A percentile compares a stretch with the other conserved stretches of the same genome.
These are phyloP conservation scores for Lasioglossum calceatum DNA, from an alignment of 2,888 invertebrate genomes.

Conservation along the genomic window DNA sequence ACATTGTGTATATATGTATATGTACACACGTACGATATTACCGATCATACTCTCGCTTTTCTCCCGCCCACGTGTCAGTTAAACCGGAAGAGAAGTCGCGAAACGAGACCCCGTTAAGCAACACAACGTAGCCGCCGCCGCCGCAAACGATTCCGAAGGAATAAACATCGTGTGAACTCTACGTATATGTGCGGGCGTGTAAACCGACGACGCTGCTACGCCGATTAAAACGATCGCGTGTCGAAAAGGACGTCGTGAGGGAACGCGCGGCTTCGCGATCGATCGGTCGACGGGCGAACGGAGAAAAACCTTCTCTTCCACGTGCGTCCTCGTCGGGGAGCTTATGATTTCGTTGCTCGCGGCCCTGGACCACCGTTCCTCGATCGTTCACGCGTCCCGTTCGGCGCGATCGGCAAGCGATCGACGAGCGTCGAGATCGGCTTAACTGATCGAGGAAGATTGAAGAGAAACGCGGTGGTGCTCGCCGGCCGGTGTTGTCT, in stretches of 20 bases:
- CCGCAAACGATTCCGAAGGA: not conserved
- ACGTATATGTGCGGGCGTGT: not conserved
- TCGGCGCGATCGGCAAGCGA: slow-evolving; percentile 20
- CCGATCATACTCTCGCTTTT: slow-evolving; percentile 50
- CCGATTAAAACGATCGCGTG: slow-evolving; percentile 8
- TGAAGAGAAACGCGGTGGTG: not conserved
- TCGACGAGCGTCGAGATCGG: slow-evolving; percentile 13
- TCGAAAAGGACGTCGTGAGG: slow-evolving; percentile 5
- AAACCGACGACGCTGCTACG: not conserved
- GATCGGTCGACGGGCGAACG: not conserved
- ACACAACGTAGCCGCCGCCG: not conserved
- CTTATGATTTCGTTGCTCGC: slow-evolving; percentile 56
- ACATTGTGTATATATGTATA: slow-evolving; percentile 27
- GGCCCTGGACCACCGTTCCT: slow-evolving; percentile 24
- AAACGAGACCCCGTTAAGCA: not conserved
- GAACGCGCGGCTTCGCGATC: not conserved
- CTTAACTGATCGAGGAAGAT: not conserved
- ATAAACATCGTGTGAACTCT: not conserved
- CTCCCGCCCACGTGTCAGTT: slow-evolving; percentile 61
- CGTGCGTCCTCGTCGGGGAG: slow-evolving; percentile 36
- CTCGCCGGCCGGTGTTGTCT: not conserved
- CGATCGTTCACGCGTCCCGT: slow-evolving; percentile 18
- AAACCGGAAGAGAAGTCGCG: not conserved
- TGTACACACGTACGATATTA: slow-evolving; percentile 9
- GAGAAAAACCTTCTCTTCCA: slow-evolving; percentile 31